Base-by-base conservation (phyloP, 2,113 vertebrate species). In the Spea bombifrons region DNA sequence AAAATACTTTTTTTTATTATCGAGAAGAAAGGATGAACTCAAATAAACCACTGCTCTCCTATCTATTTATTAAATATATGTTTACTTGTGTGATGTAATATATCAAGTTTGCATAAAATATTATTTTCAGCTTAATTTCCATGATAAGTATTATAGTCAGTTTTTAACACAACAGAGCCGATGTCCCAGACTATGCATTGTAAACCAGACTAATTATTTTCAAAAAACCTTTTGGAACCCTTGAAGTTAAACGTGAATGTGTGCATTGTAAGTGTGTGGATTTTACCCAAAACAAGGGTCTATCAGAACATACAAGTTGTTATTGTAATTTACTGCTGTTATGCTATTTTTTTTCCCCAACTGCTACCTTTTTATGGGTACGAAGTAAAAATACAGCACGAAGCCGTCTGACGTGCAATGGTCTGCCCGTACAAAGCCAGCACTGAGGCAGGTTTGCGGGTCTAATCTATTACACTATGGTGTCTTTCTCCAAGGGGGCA, bases 401-500 rank as follows among this genome's bases (percentile, higher is more conserved):
- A 17, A 86, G 81, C 71, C 76, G 81, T 81, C 0, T 83, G 85
- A 86, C n/a, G 2, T 45, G 80, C 82, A 87, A 84, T 71, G 80
- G 79, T 80, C 6, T 70, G 2, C 1, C 78, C 0, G 0, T 43
- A 82, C 87, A 90, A 91, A 92, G 88, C 83, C 63, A 83, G 83
- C 75, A 86, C 84, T 87, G 83, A 89, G 79, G 78, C 6, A 8
- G 81, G 78, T 75, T 68, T 16, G 0, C 70, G 78, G 73, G 77
- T 83, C 80, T 3, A 1, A 80, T 77, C 76, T 80, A 67, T 65
- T 80, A 79, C 87, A 90, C 87, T 87, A 84, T 85, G 77, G 81
- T 84, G 83, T 88, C 89, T 90, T 92, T 92, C 90, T 90, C 78
- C 88, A 88, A 84, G 81, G 71, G 79, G 86, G 59, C 50, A 0